Evolutionary conservation across 2,113 vertebrate species (phyloP), one percentile per base, ranked within the genome.

Genomic region (Fregetta grallaria): DNA sequence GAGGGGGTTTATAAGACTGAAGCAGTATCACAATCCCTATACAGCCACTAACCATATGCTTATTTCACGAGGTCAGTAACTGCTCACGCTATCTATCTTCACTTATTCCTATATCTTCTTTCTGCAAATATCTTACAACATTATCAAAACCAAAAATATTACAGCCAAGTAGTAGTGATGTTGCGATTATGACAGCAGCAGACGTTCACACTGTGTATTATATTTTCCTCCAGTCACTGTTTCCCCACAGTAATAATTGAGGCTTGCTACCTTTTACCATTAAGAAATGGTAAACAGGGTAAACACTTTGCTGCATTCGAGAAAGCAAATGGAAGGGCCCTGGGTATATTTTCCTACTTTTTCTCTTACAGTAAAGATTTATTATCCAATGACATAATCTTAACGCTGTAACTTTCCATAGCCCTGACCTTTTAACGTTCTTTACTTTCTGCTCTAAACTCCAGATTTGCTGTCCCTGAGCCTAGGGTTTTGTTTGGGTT

Each of bases 381-480:
- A 78, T 91, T 82, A 82, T 68, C 63, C 53, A 22, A 50, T 73
- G 52, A 67, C 36, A 71, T 40, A 62, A 74, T 53, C 10, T 3
- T 72, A 75, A 5, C 27, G 32, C 20, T 59, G 30, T 42, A 82
- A 58, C 30, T 94, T 93, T n/a, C 83, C 50, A 58, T 19, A 92
- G 88, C 40, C 45, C 36, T 90, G 74, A 93, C 77, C 79, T 92
- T 92, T 74, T 77, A 36, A 73, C 36, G 44, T 78, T 87, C 73
- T 72, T 86, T 65, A 68, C 52, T 90, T 95, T 81, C 49, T 58
- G n/a, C 73, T 85, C 44, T 82, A 30, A 92, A 93, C 59, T 91
- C 83, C 61, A 61, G 30, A 10, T 55, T 87, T 84, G 44, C 58
- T 78, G 40, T 81, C 65, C 56, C 49, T 55, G 30, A 84, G 65